Evolutionary conservation across 1,140 invertebrate species (phyloP), one percentile per base, ranked within the genome.

Genomic region (Amyelois transitella): DNA sequence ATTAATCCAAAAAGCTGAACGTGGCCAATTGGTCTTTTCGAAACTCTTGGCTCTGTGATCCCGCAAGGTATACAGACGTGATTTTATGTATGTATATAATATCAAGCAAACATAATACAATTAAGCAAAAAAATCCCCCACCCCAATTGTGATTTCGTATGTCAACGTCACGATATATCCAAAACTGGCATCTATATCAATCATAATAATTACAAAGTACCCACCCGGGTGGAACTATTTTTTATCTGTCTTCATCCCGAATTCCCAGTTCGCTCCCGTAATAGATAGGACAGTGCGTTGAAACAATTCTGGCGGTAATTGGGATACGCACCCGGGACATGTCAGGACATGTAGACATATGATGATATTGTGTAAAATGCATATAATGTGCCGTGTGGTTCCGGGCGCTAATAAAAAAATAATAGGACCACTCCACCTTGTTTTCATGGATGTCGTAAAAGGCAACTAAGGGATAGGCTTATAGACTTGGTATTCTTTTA

Each of bases 241-340:
- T 80, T 77, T 72, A 66, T n/a, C 43, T 45, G 56, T 53, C 25
- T 59, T 53, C 51, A 51, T 69, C 67, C 66, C 72, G 65, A 69
- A 81, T 68, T 77, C 73, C 79, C 77, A 72, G 66, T 57, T 57
- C 62, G 59, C 44, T 18, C 51, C 38, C 64, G 76, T 79, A 83
- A 83, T 86, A 84, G 78, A 83, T 81, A 81, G 72, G 62, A 72
- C 55, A 64, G n/a, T n/a, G n/a, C 64, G 58, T 59, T 64, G 72
- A 75, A 84, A 81, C 82, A 84, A 82, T 86, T 77, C 81, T 67
- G 75, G 64, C 72, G 58, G 81, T 86, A 82, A 86, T 86, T 84
- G 82, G 82, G 77, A 79, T 77, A 72, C 67, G 62, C 69, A 72
- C 72, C 71, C 75, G 59, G 58, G 79, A 76, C 69, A 60, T 56